Evolutionary conservation across 2,888 invertebrate genomes (phyloP).

Genomic region (Odontomyia ornata): DNA sequence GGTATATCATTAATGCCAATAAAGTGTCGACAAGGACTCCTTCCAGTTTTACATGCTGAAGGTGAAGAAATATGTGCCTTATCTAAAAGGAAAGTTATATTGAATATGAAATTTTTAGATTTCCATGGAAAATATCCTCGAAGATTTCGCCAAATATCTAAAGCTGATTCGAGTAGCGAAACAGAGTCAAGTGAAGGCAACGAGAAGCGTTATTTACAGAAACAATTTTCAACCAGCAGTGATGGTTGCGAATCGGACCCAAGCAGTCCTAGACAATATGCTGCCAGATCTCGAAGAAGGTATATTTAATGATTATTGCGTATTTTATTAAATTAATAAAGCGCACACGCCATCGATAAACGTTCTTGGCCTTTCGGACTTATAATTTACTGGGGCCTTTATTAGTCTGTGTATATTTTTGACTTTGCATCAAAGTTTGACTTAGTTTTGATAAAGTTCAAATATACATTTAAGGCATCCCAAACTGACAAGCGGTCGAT

Average conservation of each 20-base stretch:
- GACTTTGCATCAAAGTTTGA: too few relatives aligned
- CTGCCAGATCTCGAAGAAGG: slow-evolving; percentile 32
- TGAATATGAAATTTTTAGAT: slow-evolving; percentile 10
- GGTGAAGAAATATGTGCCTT: slow-evolving; percentile 50
- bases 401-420: background rate
- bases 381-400: background rate
- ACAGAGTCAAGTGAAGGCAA: slow-evolving; percentile 57
- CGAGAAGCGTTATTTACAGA: slow-evolving; percentile 48
- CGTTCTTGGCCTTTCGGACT: too few relatives aligned
- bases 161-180: slow-evolving; percentile 60
- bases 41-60: slow-evolving; percentile 59
- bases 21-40: slow-evolving; percentile 60
- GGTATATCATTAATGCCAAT: slow-evolving; percentile 61
- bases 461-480: slow-evolving; percentile 43
- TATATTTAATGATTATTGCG: background rate
- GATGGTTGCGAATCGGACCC: slow-evolving; percentile 64
- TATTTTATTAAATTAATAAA: too few relatives aligned
- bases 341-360: too few relatives aligned
- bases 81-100: slow-evolving; percentile 1
- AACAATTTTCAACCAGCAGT: slow-evolving; percentile 59
- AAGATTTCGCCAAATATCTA: slow-evolving; percentile 51
- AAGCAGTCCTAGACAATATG: slow-evolving; percentile 53
- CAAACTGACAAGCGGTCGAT: slow-evolving; percentile 65
- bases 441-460: background rate
- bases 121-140: slow-evolving; percentile 53